These are phyloP conservation scores for Bimastos eiseni DNA, from an alignment of 2,888 invertebrate genomes.

Conservation along the genomic window DNA sequence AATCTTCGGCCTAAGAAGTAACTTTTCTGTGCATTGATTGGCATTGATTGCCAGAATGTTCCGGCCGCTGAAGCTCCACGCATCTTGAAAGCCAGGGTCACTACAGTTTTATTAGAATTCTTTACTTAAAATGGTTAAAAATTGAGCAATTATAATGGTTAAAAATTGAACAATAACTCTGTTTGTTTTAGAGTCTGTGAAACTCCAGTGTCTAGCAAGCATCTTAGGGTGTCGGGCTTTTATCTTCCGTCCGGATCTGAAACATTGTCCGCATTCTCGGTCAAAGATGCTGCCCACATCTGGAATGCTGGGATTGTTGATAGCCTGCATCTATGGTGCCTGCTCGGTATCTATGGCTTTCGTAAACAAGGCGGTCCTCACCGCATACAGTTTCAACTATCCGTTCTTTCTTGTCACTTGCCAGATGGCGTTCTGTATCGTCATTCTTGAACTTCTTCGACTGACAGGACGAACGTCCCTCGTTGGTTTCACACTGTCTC, in stretches of 20 bases:
- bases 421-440: constrained; percentile 64
- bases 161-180: too few relatives aligned
- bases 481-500: constrained; percentile 60
- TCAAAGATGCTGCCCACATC: not conserved
- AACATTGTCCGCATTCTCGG: not conserved
- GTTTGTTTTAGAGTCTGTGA: not conserved
- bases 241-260: not conserved
- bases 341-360: constrained; percentile 63
- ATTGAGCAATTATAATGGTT: too few relatives aligned
- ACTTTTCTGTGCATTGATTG: too few relatives aligned
- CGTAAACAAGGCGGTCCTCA: constrained; percentile 62
- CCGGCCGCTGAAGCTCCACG: too few relatives aligned
- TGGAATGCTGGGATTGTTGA: constrained; percentile 47
- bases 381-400: constrained; percentile 63
- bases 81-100: too few relatives aligned
- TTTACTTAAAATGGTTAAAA: too few relatives aligned
- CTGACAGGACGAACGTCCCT: constrained; percentile 51
- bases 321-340: constrained; percentile 61
- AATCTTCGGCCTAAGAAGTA: too few relatives aligned
- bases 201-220: not conserved
- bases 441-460: constrained; percentile 59
- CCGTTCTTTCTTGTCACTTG: constrained; percentile 65
- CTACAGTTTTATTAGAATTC: too few relatives aligned
- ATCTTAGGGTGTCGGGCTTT: not conserved
- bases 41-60: too few relatives aligned